phyloP scores from a whole-genome alignment of 1,140 invertebrate genomes.

The Drosophila parabipectinata region DNA sequence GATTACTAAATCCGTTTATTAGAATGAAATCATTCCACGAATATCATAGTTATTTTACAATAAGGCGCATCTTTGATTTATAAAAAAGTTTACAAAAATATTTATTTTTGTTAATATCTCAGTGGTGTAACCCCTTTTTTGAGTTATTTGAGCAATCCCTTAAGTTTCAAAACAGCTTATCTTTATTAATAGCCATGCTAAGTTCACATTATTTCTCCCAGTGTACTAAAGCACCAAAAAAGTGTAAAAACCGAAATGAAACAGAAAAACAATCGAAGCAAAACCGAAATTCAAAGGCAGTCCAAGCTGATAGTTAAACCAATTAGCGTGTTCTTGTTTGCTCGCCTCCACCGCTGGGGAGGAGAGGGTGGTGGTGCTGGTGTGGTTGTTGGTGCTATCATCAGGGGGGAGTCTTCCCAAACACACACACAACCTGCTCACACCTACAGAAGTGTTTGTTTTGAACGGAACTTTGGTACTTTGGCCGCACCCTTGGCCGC shows the following conservation, averaged over 20 bases:
- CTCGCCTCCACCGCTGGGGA: conserved; percentile 1
- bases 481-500: conserved; percentile 52
- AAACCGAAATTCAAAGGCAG: conserved; percentile 43
- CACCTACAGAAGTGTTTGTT: conserved; percentile 42
- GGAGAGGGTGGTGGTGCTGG: neutral
- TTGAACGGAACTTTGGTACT: conserved; percentile 36
- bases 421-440: conserved; percentile 25
- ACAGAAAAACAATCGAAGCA: conserved; percentile 43
- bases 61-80: too few species aligned
- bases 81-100: too few species aligned
- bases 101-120: too few species aligned
- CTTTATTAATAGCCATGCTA: neutral
- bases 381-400: neutral
- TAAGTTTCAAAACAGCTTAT: too few species aligned
- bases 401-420: conserved; percentile 14
- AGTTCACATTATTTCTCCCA: neutral
- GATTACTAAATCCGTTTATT: too few species aligned
- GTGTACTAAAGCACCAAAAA: conserved; percentile 3
- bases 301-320: conserved; percentile 66
- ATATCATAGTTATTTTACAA: too few species aligned
- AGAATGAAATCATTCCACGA: too few species aligned
- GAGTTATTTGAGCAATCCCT: too few species aligned
- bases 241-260: conserved; percentile 12
- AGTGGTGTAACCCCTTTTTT: too few species aligned
- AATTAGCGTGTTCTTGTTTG: conserved; percentile 73